These are phyloP conservation scores for Austrofundulus limnaeus DNA, from an alignment of 2,113 vertebrate species.

Conservation along the genomic window DNA sequence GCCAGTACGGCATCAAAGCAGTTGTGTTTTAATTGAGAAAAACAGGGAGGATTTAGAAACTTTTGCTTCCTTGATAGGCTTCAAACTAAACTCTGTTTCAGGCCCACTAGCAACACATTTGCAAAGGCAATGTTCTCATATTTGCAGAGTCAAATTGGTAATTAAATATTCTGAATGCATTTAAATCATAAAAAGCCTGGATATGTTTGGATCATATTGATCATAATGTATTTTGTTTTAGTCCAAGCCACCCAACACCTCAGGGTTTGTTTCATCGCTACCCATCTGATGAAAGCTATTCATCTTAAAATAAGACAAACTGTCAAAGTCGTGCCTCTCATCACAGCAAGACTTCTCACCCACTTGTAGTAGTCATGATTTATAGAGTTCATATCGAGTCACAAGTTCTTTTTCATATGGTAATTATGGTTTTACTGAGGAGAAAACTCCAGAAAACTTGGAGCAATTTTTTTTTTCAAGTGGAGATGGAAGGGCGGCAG, in stretches of 20 bases:
- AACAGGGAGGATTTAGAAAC: not conserved
- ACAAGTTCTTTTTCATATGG: conserved; percentile 7
- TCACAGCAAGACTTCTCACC: conserved; percentile 43
- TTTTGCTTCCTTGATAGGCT: conserved; percentile 18
- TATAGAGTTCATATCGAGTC: conserved; percentile 29
- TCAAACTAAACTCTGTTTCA: conserved; percentile 12
- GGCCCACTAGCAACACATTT: not conserved
- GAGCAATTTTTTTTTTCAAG: conserved; percentile 1
- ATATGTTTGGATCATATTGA: conserved; percentile 7
- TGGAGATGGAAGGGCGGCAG: not conserved
- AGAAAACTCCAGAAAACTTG: not conserved
- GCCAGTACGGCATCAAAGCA: conserved; percentile 19
- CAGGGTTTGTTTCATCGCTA: conserved; percentile 23
- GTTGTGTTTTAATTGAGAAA: conserved; percentile 6
- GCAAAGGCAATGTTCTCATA: not conserved
- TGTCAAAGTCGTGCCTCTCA: conserved; percentile 37
- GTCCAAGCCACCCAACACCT: conserved; percentile 1
- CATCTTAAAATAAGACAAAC: conserved; percentile 51
- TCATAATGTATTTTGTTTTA: conserved; percentile 12
- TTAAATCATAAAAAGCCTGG: not conserved
- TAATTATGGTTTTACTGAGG: conserved; percentile 10
- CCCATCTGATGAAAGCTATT: conserved; percentile 42
- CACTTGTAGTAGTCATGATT: conserved; percentile 26
- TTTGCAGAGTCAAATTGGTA: not conserved
- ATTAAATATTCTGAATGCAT: conserved; percentile 7